Conservation (phyloP, 1,140 invertebrate species). For the Hirudo medicinalis region DNA sequence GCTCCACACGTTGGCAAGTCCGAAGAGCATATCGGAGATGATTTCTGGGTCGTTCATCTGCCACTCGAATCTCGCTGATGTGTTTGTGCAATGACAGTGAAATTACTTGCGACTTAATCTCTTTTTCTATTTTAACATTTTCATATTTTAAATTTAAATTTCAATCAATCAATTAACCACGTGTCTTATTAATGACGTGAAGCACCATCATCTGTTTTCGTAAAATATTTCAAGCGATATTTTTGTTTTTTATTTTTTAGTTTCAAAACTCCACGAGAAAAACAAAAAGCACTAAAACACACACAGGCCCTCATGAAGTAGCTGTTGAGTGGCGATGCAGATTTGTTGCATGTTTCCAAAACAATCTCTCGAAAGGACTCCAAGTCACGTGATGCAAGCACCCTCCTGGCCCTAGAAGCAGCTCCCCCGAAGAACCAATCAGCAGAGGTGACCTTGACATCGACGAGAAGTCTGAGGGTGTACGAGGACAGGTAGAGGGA, state of each 20-base stretch:
- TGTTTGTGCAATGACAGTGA: neutral
- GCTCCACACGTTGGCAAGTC: slow-evolving; percentile 40
- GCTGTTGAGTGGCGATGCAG: slow-evolving; percentile 15
- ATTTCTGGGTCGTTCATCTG: slow-evolving; percentile 39
- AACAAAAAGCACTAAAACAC: neutral
- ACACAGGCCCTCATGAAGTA: slow-evolving; percentile 17
- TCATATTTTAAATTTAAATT: neutral
- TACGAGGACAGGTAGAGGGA: slow-evolving; percentile 40
- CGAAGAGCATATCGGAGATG: slow-evolving; percentile 39
- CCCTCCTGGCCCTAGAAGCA: slow-evolving; percentile 24
- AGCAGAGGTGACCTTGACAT: slow-evolving; percentile 21
- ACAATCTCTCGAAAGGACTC: slow-evolving; percentile 28
- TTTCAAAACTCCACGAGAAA: neutral
- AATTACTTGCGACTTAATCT: neutral
- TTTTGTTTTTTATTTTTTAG: no score
- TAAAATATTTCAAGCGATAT: no score
- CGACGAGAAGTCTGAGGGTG: slow-evolving; percentile 33
- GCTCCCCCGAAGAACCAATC: slow-evolving; percentile 31
- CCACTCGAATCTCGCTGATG: slow-evolving; percentile 39
- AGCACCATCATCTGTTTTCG: no score
- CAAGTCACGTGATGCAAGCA: slow-evolving; percentile 26
- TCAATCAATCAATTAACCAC: neutral
- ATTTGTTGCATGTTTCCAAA: neutral
- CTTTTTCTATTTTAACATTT: neutral
- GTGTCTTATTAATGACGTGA: no score